Evolutionary conservation across 2,888 invertebrate genomes (phyloP), one percentile per base, ranked within the genome.

Genomic region (Pedicia rivosa): DNA sequence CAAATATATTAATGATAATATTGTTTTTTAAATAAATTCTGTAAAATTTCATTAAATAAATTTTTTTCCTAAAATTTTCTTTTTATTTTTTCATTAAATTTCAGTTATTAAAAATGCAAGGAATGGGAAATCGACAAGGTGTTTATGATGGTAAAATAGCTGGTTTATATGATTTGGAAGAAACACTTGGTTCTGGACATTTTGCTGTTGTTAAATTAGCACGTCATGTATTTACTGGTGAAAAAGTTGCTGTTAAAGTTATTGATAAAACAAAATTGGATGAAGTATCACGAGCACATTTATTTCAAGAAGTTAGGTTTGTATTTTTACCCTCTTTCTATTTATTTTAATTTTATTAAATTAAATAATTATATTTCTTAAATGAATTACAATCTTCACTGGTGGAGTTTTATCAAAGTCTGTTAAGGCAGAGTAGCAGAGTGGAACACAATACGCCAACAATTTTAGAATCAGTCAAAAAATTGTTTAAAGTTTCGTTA

Each of bases 181-280:
- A 92, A 60, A 98, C 97, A 4, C 74, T 98, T 40, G 98, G 98
- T 33, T 82, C 91, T 42, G 98, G 97, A 41, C 97, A 98, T 66
- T 98, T 95, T 69, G 97, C 97, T 43, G 92, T 95, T 44, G 97
- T 97, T 31, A 98, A 97, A 67, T 67, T 92, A 45, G 98, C 98
- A 17, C 70, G 90, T 45, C 98, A 98, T 71, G 97, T 97, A 40
- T 97, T 98, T 63, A 98, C 98, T 36, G 95, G 95, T 25, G 94
- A 94, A 67, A 91, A 91, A 65, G 97, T 97, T 39, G 91, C 92
- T 38, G 91, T 92, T 37, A 92, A 92, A 74, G 86, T 98, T 43
- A 98, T 98, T 54, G 98, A 98, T 63, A 98, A 99, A 65, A 88
- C 82, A 50, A 95, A 95, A 65, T 66, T 99, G 51, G 97, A 98